Percentiles rank a stretch among this genome's conserved stretches.
Evolutionary conservation across 2,888 invertebrate genomes (phyloP).

Genomic region (Dusona sp.): DNA sequence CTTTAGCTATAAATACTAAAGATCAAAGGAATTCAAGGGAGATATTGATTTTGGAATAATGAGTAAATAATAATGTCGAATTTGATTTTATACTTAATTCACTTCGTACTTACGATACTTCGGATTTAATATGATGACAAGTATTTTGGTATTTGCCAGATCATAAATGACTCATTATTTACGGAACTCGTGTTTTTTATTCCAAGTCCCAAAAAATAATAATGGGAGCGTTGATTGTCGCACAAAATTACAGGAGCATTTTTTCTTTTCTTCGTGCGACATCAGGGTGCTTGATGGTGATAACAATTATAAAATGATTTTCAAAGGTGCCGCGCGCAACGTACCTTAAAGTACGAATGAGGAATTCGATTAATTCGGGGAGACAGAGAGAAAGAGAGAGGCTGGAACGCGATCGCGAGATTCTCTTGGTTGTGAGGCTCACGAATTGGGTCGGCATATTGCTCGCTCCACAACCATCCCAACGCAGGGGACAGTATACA

Average conservation of each 20-base stretch:
- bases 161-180: slow-evolving; percentile 2
- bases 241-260: neutral
- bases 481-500: slow-evolving; percentile 6
- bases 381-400: slow-evolving; percentile 23
- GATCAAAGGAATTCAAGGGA: neutral
- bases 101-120: neutral
- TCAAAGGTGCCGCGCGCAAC: slow-evolving; percentile 47
- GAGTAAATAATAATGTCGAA: neutral
- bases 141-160: neutral
- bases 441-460: slow-evolving; percentile 66
- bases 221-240: neutral
- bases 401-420: slow-evolving; percentile 46
- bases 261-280: neutral
- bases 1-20: neutral
- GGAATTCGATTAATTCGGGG: slow-evolving; percentile 67
- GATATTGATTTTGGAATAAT: neutral
- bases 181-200: neutral
- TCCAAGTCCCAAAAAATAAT: neutral
- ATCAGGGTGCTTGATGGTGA: neutral
- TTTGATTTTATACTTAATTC: neutral
- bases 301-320: slow-evolving; percentile 43
- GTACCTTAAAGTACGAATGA: slow-evolving; percentile 19
- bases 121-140: neutral
- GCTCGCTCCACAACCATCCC: slow-evolving; percentile 49
- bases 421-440: slow-evolving; percentile 41